Conservation (phyloP, 1,140 invertebrate species). For the Halotydeus destructor region DNA sequence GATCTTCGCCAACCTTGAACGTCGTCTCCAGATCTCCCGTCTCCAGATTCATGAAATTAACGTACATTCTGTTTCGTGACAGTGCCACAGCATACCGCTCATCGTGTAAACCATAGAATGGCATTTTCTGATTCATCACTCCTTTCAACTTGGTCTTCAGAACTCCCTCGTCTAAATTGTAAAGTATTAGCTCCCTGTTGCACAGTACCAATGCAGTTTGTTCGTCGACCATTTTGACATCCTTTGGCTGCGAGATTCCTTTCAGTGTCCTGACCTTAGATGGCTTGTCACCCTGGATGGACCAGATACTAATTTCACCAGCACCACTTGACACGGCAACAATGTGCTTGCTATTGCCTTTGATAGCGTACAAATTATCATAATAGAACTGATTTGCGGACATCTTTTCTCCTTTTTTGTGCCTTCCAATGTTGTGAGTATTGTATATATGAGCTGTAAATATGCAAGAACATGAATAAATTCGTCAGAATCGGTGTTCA, state of each 20-base stretch:
- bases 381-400: background rate
- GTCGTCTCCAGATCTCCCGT: constrained; percentile 61
- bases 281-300: constrained; percentile 27
- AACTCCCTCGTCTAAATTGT: constrained; percentile 48
- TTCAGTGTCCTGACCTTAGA: constrained; percentile 44
- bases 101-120: constrained; percentile 61
- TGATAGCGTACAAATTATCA: constrained; percentile 14
- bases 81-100: constrained; percentile 51
- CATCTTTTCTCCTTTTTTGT: too few relatives aligned
- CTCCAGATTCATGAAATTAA: constrained; percentile 64
- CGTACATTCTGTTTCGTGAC: constrained; percentile 67
- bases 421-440: too few relatives aligned
- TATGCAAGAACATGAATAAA: too few relatives aligned
- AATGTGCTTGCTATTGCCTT: constrained; percentile 36
- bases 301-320: constrained; percentile 56
- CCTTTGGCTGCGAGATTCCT: constrained; percentile 23
- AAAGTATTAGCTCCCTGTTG: constrained; percentile 50
- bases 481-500: too few relatives aligned
- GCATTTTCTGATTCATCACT: constrained; percentile 81
- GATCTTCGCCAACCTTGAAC: constrained; percentile 38
- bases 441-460: too few relatives aligned
- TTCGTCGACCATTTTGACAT: constrained; percentile 31
- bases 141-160: constrained; percentile 50
- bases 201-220: constrained; percentile 53
- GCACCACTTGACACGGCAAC: constrained; percentile 44